A percentile compares a stretch with the other conserved stretches of the same genome.
Conservation (phyloP, 2,888 invertebrate species). For the Lordiphosa andalusiaca region DNA sequence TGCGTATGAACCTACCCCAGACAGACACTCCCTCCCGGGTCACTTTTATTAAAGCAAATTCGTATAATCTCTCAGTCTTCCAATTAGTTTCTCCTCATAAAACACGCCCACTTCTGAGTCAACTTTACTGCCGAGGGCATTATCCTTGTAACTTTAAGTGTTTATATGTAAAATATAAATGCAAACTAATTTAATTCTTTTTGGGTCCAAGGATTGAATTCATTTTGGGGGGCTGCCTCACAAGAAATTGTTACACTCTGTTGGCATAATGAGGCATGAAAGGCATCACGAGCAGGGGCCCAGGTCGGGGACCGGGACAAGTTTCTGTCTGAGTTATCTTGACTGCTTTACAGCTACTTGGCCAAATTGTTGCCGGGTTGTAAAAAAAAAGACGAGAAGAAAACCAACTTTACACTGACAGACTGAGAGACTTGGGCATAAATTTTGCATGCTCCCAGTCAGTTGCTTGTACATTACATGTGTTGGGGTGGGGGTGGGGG, state of each 20-base stretch:
- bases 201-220: conserved; percentile 24
- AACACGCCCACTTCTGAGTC: too few relatives aligned
- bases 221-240: conserved; percentile 19
- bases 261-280: conserved; percentile 66
- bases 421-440: conserved; percentile 30
- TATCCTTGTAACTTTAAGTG: conserved; percentile 28
- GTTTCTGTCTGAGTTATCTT: conserved; percentile 40
- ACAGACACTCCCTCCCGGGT: too few relatives aligned
- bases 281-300: conserved; percentile 20
- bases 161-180: conserved; percentile 34
- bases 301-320: conserved; percentile 6
- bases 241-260: conserved; percentile 50
- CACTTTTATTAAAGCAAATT: too few relatives aligned
- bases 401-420: conserved; percentile 38
- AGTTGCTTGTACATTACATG: conserved; percentile 28
- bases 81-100: too few relatives aligned
- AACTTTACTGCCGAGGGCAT: too few relatives aligned
- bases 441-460: conserved; percentile 54
- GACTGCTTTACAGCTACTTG: conserved; percentile 57
- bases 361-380: conserved; percentile 61
- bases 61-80: too few relatives aligned
- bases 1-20: too few relatives aligned
- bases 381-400: conserved; percentile 22
- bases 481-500: conserved; percentile 10
- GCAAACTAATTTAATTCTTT: conserved; percentile 52